Percentiles rank a stretch among this genome's conserved stretches.
These are phyloP conservation scores for Danaus melanippus DNA, from an alignment of 1,140 invertebrate species.

Conservation along the genomic window DNA sequence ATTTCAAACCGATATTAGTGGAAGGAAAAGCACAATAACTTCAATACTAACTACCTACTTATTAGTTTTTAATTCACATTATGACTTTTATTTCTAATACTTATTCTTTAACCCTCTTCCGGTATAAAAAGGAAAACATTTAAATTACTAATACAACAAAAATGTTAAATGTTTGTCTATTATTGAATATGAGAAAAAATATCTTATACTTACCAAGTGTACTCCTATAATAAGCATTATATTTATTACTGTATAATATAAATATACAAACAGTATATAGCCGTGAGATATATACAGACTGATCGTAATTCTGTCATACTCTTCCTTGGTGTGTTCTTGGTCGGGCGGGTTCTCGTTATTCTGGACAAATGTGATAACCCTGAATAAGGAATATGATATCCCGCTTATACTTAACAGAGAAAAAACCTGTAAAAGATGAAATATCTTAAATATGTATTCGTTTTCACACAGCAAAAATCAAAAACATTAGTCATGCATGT, in stretches of 20 bases:
- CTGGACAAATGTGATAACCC: conserved; percentile 34
- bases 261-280: conserved; percentile 41
- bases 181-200: conserved; percentile 6
- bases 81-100: no score
- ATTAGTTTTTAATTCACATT: no score
- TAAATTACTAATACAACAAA: no score
- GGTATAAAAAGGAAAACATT: no score
- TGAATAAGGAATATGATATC: conserved; percentile 36
- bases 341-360: conserved; percentile 23
- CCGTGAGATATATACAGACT: conserved; percentile 44
- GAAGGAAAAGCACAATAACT: no score
- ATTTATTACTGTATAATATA: conserved; percentile 45
- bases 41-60: no score
- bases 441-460: no score
- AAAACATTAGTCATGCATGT: no score
- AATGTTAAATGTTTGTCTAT: no score
- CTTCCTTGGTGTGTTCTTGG: conserved; percentile 30
- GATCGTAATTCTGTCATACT: conserved; percentile 29
- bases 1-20: no score
- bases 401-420: conserved; percentile 25
- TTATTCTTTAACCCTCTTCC: no score
- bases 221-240: conserved; percentile 47
- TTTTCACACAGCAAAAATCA: no score
- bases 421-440: conserved; percentile 31
- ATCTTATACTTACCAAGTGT: conserved; percentile 35